Percentiles rank a stretch among this genome's conserved stretches.
Evolutionary conservation across 2,888 invertebrate genomes (phyloP).

Genomic region (Stegophylla sp.): DNA sequence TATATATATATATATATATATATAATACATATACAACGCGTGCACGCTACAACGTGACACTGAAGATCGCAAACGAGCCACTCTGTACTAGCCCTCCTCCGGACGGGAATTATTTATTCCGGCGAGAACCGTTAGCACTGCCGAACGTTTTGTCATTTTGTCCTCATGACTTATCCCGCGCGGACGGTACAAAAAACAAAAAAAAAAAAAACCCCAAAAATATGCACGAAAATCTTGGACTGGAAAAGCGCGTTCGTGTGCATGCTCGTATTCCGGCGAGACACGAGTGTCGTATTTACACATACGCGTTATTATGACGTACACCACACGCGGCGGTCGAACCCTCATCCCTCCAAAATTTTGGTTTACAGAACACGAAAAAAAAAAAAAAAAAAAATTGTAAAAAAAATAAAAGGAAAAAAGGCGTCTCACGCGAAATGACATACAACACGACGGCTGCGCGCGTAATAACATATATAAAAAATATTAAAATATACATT

Average conservation of each 20-base stretch:
- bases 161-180: neutral
- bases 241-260: too few relatives aligned
- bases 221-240: neutral
- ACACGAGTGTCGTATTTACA: too few relatives aligned
- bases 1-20: neutral
- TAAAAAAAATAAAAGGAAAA: neutral
- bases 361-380: neutral
- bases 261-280: too few relatives aligned
- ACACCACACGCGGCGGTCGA: neutral
- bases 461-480: slow-evolving; percentile 9
- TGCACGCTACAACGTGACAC: neutral
- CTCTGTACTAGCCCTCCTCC: slow-evolving; percentile 4
- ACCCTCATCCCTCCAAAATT: neutral
- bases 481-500: slow-evolving; percentile 43
- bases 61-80: slow-evolving; percentile 33
- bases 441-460: neutral
- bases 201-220: neutral
- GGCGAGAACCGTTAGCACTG: slow-evolving; percentile 31
- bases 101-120: slow-evolving; percentile 40
- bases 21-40: neutral
- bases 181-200: neutral
- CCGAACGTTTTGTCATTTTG: neutral
- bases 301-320: neutral
- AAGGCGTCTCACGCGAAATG: neutral
- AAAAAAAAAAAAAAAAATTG: neutral